Evolutionary conservation across 2,888 invertebrate genomes (phyloP).

Genomic region (Hedychridium roseum): DNA sequence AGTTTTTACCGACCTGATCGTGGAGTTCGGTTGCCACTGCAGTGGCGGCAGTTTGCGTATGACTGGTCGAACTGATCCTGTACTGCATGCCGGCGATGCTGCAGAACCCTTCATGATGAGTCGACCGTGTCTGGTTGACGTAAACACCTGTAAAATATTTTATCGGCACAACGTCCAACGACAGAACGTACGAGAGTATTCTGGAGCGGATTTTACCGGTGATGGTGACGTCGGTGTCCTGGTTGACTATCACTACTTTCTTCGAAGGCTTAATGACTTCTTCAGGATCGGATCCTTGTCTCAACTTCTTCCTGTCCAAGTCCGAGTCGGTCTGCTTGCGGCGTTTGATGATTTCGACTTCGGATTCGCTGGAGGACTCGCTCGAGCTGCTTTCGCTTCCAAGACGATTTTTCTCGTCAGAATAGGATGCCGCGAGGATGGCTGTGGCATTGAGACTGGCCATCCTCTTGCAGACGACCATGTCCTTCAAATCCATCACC

Average conservation of each 20-base stretch:
- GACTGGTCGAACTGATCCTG: conserved; percentile 86
- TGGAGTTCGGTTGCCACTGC: conserved; percentile 72
- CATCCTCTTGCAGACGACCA: conserved; percentile 90
- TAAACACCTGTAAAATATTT: conserved; percentile 69
- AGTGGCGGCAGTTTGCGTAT: conserved; percentile 85
- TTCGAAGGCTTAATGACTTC: conserved; percentile 60
- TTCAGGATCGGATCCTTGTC: conserved; percentile 50
- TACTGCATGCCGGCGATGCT: conserved; percentile 88
- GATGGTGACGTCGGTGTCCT: conserved; percentile 87
- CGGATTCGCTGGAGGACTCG: conserved; percentile 66
- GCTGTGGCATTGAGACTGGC: conserved; percentile 91
- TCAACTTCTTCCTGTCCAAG: conserved; percentile 51
- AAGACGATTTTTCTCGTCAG: conserved; percentile 71
- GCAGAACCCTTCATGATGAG: conserved; percentile 83
- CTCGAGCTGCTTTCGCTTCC: conserved; percentile 68
- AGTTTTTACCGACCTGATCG: too few species aligned
- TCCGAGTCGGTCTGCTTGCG: conserved; percentile 57
- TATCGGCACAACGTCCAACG: neutral
- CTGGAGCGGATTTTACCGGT: conserved; percentile 66
- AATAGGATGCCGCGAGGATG: conserved; percentile 87
- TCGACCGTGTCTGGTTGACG: conserved; percentile 76
- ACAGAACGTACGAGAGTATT: neutral
- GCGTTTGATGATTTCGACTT: conserved; percentile 57
- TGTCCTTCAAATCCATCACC: conserved; percentile 84
- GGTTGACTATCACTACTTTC: conserved; percentile 80